Conservation (phyloP, 2,888 invertebrate species). For the Cerastoderma edule region DNA sequence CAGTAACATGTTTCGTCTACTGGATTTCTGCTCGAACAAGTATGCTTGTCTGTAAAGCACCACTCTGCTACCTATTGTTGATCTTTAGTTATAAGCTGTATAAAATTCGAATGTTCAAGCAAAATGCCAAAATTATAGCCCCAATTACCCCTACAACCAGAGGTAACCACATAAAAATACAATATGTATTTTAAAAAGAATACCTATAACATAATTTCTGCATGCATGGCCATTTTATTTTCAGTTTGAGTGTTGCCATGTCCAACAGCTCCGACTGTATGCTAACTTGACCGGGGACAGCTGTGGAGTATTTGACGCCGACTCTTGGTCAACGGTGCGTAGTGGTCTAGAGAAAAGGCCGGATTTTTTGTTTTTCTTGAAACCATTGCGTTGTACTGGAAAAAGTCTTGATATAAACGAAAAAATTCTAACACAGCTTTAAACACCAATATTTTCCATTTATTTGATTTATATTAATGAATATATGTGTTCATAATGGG, state of each 20-base stretch:
- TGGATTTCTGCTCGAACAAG: no score
- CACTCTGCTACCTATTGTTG: no score
- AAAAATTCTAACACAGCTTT: not conserved
- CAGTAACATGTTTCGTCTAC: no score
- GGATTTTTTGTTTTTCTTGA: no score
- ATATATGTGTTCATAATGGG: not conserved
- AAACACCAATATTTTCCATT: not conserved
- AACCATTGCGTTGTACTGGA: no score
- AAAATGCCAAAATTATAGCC: not conserved
- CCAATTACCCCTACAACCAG: not conserved
- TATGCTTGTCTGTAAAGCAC: no score
- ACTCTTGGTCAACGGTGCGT: constrained; percentile 15
- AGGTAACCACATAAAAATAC: not conserved
- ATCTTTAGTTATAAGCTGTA: not conserved
- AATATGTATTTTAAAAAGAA: not conserved
- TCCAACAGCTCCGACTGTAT: constrained; percentile 25
- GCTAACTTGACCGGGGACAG: not conserved
- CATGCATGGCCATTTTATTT: constrained; percentile 6
- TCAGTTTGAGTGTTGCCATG: constrained; percentile 55
- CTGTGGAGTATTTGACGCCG: constrained; percentile 17
- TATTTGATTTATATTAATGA: not conserved
- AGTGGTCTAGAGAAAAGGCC: not conserved
- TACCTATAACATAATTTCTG: not conserved
- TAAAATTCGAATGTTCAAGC: not conserved
- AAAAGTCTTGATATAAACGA: not conserved